Evolutionary conservation across 2,888 invertebrate species (phyloP).

Genomic region (Xylophagus ater): DNA sequence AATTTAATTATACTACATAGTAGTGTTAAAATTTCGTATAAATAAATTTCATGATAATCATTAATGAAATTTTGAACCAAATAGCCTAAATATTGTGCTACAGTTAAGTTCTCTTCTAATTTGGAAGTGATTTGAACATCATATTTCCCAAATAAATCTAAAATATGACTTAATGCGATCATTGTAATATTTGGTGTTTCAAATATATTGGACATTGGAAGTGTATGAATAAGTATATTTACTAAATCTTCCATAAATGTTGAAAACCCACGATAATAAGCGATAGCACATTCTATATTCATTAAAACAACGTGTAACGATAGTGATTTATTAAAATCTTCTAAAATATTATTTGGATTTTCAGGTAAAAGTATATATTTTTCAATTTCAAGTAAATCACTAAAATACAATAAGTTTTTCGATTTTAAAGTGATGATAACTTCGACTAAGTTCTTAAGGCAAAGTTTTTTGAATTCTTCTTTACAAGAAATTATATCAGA

Average conservation of each 20-base stretch:
- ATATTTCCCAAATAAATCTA: constrained; percentile 30
- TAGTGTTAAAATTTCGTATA: constrained; percentile 26
- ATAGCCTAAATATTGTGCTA: constrained; percentile 19
- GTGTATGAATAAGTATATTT: neutral
- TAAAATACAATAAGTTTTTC: constrained; percentile 23
- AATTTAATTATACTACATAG: constrained; percentile 29
- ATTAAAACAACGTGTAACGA: constrained; percentile 1
- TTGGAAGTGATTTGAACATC: constrained; percentile 25
- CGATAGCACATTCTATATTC: constrained; percentile 5
- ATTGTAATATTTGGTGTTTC: constrained; percentile 17
- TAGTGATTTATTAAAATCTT: constrained; percentile 13
- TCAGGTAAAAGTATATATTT: constrained; percentile 19
- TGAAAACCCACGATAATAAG: neutral
- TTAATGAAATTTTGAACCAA: constrained; percentile 19
- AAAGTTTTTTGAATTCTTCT: neutral
- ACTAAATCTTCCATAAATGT: constrained; percentile 12
- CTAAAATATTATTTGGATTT: constrained; percentile 6
- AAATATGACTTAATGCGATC: constrained; percentile 20
- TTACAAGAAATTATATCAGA: constrained; percentile 10
- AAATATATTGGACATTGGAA: constrained; percentile 13
- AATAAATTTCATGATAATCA: constrained; percentile 16
- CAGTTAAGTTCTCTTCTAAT: constrained; percentile 4
- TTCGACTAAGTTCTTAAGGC: constrained; percentile 12
- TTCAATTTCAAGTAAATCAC: constrained; percentile 28
- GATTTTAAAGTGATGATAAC: constrained; percentile 22